Conservation (phyloP, 2,888 invertebrate genomes). For the Scaeva pyrastri region DNA sequence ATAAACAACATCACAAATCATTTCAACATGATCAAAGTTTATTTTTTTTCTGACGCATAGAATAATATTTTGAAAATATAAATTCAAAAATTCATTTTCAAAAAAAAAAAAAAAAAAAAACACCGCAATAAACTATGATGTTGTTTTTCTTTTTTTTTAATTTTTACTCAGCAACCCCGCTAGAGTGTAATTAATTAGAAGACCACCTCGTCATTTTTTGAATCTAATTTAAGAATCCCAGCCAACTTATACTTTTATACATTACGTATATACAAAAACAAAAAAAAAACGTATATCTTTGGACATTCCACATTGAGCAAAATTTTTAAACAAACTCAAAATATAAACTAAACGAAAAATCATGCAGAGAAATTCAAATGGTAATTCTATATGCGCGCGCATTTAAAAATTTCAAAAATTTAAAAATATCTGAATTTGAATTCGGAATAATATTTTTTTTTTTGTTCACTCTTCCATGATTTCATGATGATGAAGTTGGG, state of each 20-base stretch:
- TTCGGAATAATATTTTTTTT: constrained; percentile 3
- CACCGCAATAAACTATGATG: constrained; percentile 47
- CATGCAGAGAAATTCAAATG: constrained; percentile 36
- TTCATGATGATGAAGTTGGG: constrained; percentile 30
- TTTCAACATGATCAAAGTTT: neutral
- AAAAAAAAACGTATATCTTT: constrained; percentile 41
- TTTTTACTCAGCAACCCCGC: constrained; percentile 14
- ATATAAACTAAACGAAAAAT: constrained; percentile 24
- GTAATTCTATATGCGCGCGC: constrained; percentile 82
- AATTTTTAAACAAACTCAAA: constrained; percentile 3
- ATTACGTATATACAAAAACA: neutral
- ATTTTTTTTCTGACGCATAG: constrained; percentile 27
- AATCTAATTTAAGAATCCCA: constrained; percentile 59
- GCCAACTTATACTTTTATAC: neutral
- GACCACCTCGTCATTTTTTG: constrained; percentile 25
- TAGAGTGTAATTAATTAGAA: constrained; percentile 48
- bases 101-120: no score
- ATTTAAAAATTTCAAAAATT: constrained; percentile 75
- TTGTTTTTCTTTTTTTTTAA: constrained; percentile 14
- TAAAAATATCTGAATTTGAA: constrained; percentile 72
- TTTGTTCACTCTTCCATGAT: constrained; percentile 51
- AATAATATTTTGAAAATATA: constrained; percentile 10
- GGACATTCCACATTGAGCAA: constrained; percentile 62
- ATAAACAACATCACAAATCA: constrained; percentile 34
- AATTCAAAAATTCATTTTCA: neutral